Evolutionary conservation across 2,888 invertebrate species (phyloP).

Genomic region (Philereme vetulata): DNA sequence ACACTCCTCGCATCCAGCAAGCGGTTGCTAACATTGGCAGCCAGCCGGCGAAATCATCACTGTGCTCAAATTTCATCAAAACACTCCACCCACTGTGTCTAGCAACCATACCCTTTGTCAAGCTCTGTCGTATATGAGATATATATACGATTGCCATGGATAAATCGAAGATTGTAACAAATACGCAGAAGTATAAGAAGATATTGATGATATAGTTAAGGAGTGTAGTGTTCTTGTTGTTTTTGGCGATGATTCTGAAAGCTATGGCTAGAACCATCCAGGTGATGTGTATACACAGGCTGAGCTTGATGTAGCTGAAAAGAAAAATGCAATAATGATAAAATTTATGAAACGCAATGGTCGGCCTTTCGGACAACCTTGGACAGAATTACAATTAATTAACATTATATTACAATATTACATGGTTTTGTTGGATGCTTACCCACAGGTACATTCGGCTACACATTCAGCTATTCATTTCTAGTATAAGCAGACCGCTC

Average conservation of each 20-base stretch:
- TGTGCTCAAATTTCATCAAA: conserved; percentile 49
- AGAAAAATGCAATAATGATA: too few species aligned
- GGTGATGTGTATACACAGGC: conserved; percentile 52
- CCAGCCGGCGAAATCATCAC: conserved; percentile 68
- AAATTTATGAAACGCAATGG: too few species aligned
- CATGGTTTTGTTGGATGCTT: too few species aligned
- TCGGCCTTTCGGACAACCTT: too few species aligned
- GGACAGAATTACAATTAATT: too few species aligned
- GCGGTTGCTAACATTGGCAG: conserved; percentile 58
- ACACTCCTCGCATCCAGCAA: conserved; percentile 63
- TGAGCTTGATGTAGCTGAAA: conserved; percentile 57
- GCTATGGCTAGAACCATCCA: conserved; percentile 55
- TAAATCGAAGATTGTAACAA: conserved; percentile 57
- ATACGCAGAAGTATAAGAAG: conserved; percentile 49
- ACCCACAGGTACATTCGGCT: too few species aligned
- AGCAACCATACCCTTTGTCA: conserved; percentile 66
- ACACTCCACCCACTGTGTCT: conserved; percentile 71
- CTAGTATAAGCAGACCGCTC: too few species aligned
- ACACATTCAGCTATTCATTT: too few species aligned
- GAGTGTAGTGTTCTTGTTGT: conserved; percentile 31
- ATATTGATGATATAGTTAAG: conserved; percentile 46
- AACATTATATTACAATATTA: too few species aligned
- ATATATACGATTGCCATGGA: conserved; percentile 70
- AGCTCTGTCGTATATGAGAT: conserved; percentile 66
- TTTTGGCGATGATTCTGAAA: conserved; percentile 41